A percentile compares a stretch with the other conserved stretches of the same genome.
These are phyloP conservation scores for Morpho deidamia DNA, from an alignment of 2,888 invertebrate species.

Conservation along the genomic window DNA sequence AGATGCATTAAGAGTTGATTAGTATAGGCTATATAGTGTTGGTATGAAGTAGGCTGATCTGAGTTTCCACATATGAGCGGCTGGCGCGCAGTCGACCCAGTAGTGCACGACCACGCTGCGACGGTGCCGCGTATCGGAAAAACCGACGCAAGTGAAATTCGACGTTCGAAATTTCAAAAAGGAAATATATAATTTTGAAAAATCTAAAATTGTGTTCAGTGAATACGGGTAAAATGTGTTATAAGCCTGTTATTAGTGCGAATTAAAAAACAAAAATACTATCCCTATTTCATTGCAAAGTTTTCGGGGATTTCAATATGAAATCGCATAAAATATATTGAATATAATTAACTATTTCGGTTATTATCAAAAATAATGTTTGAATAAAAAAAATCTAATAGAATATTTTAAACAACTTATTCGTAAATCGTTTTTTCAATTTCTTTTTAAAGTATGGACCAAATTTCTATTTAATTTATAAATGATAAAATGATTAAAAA, in stretches of 20 bases:
- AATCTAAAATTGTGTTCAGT: constrained; percentile 11
- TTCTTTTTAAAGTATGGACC: no score
- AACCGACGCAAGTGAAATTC: constrained; percentile 28
- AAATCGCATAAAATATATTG: no score
- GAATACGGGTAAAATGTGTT: constrained; percentile 9
- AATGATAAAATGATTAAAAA: no score
- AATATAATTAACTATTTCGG: no score
- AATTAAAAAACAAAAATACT: neutral
- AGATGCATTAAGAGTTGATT: constrained; percentile 18
- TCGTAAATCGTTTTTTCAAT: no score
- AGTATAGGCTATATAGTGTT: constrained; percentile 7
- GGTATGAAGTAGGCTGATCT: constrained; percentile 27
- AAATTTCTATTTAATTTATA: no score
- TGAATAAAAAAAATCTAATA: no score
- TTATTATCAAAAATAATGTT: no score
- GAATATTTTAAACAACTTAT: no score
- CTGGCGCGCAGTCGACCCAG: constrained; percentile 53
- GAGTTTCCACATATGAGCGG: constrained; percentile 61
- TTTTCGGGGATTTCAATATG: no score
- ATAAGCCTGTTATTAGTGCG: neutral
- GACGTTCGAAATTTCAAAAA: constrained; percentile 9
- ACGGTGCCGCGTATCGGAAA: constrained; percentile 49
- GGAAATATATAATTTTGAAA: neutral
- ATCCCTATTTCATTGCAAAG: no score
- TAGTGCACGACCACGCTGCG: constrained; percentile 60